Percentiles rank a stretch among this genome's conserved stretches.
phyloP scores from a whole-genome alignment of 2,797 vertebrate genomes.

The Poecilia velifera region DNA sequence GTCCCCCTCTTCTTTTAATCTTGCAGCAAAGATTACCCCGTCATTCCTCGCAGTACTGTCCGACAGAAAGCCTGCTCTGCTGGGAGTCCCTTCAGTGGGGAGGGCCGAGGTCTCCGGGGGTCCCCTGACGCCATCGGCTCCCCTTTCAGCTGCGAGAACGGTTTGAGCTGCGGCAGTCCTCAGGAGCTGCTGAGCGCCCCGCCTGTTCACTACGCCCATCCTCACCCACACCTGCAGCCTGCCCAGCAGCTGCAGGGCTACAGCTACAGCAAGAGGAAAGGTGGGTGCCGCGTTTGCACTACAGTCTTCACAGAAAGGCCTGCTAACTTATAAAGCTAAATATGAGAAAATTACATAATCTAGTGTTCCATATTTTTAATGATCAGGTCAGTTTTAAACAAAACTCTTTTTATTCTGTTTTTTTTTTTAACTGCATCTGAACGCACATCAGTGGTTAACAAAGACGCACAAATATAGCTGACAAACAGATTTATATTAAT shows the following conservation, averaged over 20 bases:
- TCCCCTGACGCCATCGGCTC: slow-evolving; percentile 84
- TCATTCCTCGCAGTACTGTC: slow-evolving; percentile 92
- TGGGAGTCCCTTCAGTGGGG: slow-evolving; percentile 87
- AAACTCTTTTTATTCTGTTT: background rate
- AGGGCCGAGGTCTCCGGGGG: slow-evolving; percentile 81
- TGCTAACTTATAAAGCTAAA: background rate
- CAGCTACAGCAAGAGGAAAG: slow-evolving; percentile 94
- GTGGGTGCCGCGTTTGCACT: slow-evolving; percentile 63
- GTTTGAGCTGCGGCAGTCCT: slow-evolving; percentile 85
- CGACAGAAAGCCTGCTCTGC: slow-evolving; percentile 88
- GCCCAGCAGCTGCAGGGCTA: slow-evolving; percentile 81
- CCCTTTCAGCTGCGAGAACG: slow-evolving; percentile 90
- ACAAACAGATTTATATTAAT: slow-evolving; percentile 9
- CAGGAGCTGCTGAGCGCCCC: slow-evolving; percentile 84
- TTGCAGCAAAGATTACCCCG: slow-evolving; percentile 92
- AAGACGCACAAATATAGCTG: background rate
- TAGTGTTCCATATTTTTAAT: background rate
- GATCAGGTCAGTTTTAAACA: background rate
- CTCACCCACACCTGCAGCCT: slow-evolving; percentile 82
- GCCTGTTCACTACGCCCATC: slow-evolving; percentile 84
- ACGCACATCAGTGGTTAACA: background rate
- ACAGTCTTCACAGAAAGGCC: background rate
- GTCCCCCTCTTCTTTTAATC: background rate
- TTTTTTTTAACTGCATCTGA: background rate
- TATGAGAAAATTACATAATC: background rate